phyloP scores from a whole-genome alignment of 2,888 invertebrate species.

The Dysmachus trigonus region DNA sequence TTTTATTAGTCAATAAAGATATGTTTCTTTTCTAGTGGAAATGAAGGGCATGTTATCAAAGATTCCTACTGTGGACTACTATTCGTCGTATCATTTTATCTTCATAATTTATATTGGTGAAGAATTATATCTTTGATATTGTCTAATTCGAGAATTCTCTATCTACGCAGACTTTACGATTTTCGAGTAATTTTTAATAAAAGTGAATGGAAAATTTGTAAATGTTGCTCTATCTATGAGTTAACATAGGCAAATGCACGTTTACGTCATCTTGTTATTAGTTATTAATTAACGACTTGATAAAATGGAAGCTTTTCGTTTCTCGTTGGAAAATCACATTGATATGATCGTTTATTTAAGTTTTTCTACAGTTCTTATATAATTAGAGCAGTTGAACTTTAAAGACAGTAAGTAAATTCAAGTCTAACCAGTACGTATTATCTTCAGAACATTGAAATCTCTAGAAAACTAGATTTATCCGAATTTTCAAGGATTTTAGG shows the following conservation, averaged over 20 bases:
- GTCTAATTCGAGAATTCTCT: neutral
- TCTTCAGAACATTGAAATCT: neutral
- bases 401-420: neutral
- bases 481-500: neutral
- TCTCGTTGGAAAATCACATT: neutral
- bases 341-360: neutral
- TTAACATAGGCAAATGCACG: neutral
- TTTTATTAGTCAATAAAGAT: neutral
- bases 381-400: neutral
- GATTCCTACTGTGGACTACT: neutral
- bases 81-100: too few relatives aligned
- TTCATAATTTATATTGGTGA: too few relatives aligned
- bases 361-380: neutral
- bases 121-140: neutral
- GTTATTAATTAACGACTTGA: neutral
- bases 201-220: neutral
- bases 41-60: neutral
- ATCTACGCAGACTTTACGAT: neutral
- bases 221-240: neutral
- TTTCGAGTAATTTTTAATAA: neutral
- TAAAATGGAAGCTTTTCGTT: neutral
- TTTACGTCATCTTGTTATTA: neutral
- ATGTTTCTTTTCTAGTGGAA: neutral
- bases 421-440: neutral
- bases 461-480: neutral